Evolutionary conservation across 2,888 invertebrate species (phyloP), one percentile per base, ranked within the genome.

Genomic region (Chalcis sispes): DNA sequence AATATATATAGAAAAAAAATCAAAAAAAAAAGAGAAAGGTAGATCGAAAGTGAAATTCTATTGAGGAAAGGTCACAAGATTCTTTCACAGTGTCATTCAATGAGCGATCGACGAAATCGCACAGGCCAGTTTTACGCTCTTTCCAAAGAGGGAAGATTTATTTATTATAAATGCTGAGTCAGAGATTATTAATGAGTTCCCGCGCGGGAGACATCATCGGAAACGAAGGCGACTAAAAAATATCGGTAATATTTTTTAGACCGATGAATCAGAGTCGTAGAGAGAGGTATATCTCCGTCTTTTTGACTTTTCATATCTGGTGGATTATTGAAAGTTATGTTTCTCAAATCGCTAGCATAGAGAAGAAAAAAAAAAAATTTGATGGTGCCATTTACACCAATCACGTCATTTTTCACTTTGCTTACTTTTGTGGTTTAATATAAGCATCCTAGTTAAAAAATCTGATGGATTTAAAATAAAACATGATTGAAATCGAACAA

Each of bases 101-200:
- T 86, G 87, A 87, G 82, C 85, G 87, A 87, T 87, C 83, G 85
- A 84, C 81, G 80, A 15, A 82, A 82, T 85, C 82, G 83, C 59
- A 62, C 85, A 85, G 85, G 85, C 85, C 84, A 86, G 84, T n/a
- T n/a, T n/a, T n/a, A n/a, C n/a, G n/a, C n/a, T n/a, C n/a, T n/a
- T n/a, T n/a, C n/a, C n/a, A n/a, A n/a, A n/a, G n/a, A n/a, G n/a
- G n/a, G n/a, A n/a, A 81, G 82, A 85, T 85, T 85, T 85, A 86
- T 86, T 85, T 85, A 85, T 69, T 67, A 84, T 83, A 42, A 84
- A 82, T 82, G 85, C 81, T 80, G 80, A 83, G 84, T 83, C 85
- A 82, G 80, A 79, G 80, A 81, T 84, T 84, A 84, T 84, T 85
- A 84, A 84, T 84, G 84, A 84, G 52, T 40, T 64, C 20, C 5